Percentiles rank a stretch among this genome's conserved stretches.
Evolutionary conservation across 2,888 invertebrate genomes (phyloP).

Genomic region (Hoplodrina ambigua): DNA sequence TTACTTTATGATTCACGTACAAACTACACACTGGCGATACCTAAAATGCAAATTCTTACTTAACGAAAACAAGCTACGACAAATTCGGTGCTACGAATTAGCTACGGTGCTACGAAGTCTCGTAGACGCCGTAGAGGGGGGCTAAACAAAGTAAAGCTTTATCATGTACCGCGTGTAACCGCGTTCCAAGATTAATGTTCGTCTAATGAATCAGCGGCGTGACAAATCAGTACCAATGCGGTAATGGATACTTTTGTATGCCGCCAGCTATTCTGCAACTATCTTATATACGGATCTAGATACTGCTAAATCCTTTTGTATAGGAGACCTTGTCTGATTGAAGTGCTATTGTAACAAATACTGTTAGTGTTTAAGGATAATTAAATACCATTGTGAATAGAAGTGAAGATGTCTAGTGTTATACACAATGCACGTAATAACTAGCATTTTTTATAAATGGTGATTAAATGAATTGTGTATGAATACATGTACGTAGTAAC

Average conservation of each 20-base stretch:
- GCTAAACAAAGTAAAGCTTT: slow-evolving; percentile 77
- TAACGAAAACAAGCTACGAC: slow-evolving; percentile 19
- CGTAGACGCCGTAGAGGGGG: slow-evolving; percentile 57
- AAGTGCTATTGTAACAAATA: slow-evolving; percentile 27
- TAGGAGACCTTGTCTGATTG: slow-evolving; percentile 14
- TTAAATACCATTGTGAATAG: slow-evolving; percentile 2
- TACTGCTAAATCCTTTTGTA: slow-evolving; percentile 29
- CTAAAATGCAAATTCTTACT: slow-evolving; percentile 14
- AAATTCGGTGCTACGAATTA: slow-evolving; percentile 48
- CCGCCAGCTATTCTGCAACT: slow-evolving; percentile 48
- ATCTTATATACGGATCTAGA: slow-evolving; percentile 33
- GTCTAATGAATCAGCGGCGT: slow-evolving; percentile 85
- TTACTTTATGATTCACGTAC: too few species aligned
- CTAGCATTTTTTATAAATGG: not conserved
- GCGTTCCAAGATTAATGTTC: slow-evolving; percentile 82
- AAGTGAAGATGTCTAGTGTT: slow-evolving; percentile 1
- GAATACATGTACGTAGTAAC: not conserved
- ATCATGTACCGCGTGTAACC: slow-evolving; percentile 72
- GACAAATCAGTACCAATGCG: slow-evolving; percentile 82
- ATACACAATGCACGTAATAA: not conserved
- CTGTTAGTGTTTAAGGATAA: slow-evolving; percentile 11
- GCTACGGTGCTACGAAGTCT: slow-evolving; percentile 55
- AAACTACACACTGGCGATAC: not conserved
- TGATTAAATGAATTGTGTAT: not conserved
- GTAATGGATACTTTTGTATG: slow-evolving; percentile 64